Evolutionary conservation across 2,113 vertebrate species (phyloP).

Genomic region (Hoplias malabaricus): DNA sequence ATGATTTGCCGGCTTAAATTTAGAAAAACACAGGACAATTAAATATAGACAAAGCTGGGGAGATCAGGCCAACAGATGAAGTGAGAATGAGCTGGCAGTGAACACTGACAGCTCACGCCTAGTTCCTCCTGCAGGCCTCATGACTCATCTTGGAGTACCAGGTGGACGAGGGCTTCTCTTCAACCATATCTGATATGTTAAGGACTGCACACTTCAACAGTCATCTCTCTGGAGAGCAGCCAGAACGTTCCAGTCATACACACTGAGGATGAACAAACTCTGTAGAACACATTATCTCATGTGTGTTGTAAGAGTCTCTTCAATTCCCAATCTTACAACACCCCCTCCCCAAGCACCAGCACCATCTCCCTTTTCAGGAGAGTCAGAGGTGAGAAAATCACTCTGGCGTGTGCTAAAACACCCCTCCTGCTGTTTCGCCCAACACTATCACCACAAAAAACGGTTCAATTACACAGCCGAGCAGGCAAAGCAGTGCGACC

Average conservation of each 20-base stretch:
- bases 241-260: conserved; percentile 14
- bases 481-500: not conserved
- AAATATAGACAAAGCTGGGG: not conserved
- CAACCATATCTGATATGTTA: conserved; percentile 23
- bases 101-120: conserved; percentile 17
- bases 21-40: not conserved
- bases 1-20: too few species aligned
- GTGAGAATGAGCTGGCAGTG: not conserved
- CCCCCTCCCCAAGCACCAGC: not conserved
- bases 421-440: not conserved
- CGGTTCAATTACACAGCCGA: conserved; percentile 59
- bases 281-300: conserved; percentile 15
- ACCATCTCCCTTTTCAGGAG: conserved; percentile 6
- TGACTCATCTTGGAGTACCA: not conserved
- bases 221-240: conserved; percentile 10
- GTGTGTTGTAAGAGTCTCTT: conserved; percentile 24
- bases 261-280: conserved; percentile 20
- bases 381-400: conserved; percentile 9
- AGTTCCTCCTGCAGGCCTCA: not conserved
- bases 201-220: conserved; percentile 1
- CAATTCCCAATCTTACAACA: not conserved
- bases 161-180: not conserved
- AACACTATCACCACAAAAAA: conserved; percentile 16
- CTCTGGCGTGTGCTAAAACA: conserved; percentile 5
- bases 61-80: not conserved